A percentile compares a stretch with the other conserved stretches of the same genome.
Conservation (phyloP, 2,888 invertebrate species). For the Eristalis pertinax region DNA sequence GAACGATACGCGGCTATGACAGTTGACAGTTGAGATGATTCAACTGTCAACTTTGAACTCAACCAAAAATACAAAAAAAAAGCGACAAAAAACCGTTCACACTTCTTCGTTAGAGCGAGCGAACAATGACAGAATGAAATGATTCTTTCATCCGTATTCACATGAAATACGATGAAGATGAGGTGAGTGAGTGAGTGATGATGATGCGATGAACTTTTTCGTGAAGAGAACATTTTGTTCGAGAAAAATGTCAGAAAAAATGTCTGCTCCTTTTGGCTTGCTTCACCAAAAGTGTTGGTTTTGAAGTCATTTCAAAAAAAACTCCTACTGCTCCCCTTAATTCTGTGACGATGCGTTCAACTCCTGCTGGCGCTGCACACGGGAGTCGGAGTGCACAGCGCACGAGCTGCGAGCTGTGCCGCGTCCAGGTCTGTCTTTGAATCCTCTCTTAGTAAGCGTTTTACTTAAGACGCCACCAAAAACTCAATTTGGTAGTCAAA, state of each 20-base stretch:
- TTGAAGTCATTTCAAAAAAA: not conserved
- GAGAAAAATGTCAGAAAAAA: slow-evolving; percentile 65
- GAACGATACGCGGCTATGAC: not conserved
- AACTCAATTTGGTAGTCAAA: slow-evolving; percentile 52
- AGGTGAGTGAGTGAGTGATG: not conserved
- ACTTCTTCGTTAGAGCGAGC: no score
- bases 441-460: slow-evolving; percentile 40
- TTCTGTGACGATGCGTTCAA: not conserved
- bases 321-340: not conserved
- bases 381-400: not conserved
- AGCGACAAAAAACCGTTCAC: no score
- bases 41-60: no score
- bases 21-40: not conserved
- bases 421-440: slow-evolving; percentile 14
- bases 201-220: slow-evolving; percentile 54
- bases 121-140: not conserved
- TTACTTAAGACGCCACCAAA: slow-evolving; percentile 44
- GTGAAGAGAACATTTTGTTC: slow-evolving; percentile 58
- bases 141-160: not conserved
- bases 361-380: not conserved
- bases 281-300: no score
- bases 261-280: not conserved
- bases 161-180: slow-evolving; percentile 45
- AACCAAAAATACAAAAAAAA: no score
- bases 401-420: not conserved